Base-by-base conservation (phyloP, 2,888 invertebrate species). In the Epinotia ramella region DNA sequence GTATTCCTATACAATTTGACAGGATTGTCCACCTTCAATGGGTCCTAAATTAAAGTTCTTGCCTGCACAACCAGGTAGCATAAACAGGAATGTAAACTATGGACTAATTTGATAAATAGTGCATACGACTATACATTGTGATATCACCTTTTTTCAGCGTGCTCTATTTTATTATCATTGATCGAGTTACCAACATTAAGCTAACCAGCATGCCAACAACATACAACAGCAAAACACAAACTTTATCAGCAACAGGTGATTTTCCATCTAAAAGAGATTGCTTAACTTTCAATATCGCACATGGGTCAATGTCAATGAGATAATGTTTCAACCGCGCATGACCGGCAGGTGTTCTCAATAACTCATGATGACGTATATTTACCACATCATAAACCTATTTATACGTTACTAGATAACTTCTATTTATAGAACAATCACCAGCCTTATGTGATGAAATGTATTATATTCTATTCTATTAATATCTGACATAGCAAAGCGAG, bases 221-320 rank as follows among this genome's bases (percentile, higher is more conserved):
- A 11, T 12, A 59, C 24, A 13, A 60, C 24, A 28, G 59, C n/a
- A 4, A 53, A 60, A 60, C 13, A 24, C 24, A 13, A 24, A 24
- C 62, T n/a, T 33, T 9, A 62, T 33, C 33, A 33, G 57, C 13
- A 56, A 68, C n/a, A n/a, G 69, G 56, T 20, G 49, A 67, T 60
- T 60, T 24, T 49, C 73, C 57, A 46, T 59, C 13, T 16, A 59
- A n/a, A 60, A 67, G 56, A 66, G 66, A 73, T 67, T 73, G 66
- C 60, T 72, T 24, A 40, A 59, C 57, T 65, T 9, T 59, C 68
- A 63, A 69, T 64, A 73, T 64, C 57, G 44, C 73, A 73, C 73
- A n/a, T 28, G 24, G 66, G 66, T 68, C 74, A 74, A 69, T 74
- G 74, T 70, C 69, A 74, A 49, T 63, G 57, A 69, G 69, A 59